These are phyloP conservation scores for Lophura nycthemera DNA, from an alignment of 2,113 vertebrate species.

Conservation along the genomic window DNA sequence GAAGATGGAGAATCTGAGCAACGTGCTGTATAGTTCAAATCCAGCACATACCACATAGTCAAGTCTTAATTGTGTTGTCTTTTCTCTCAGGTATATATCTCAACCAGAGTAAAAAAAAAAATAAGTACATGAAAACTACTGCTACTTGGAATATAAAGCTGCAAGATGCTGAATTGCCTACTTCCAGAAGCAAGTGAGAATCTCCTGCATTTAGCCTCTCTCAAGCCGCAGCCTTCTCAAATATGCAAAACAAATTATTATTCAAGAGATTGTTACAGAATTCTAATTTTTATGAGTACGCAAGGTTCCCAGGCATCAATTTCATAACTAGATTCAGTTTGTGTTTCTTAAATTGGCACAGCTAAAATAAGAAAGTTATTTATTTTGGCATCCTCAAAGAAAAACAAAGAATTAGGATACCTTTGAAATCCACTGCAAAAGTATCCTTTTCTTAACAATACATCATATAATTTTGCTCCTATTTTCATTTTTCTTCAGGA, in stretches of 20 bases:
- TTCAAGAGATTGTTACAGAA: neutral
- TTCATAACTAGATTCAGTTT: conserved; percentile 17
- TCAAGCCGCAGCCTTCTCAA: neutral
- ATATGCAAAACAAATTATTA: neutral
- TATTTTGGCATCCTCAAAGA: conserved; percentile 26
- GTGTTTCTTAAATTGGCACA: conserved; percentile 21
- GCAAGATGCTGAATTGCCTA: neutral
- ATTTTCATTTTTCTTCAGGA: neutral
- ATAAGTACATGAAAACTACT: neutral
- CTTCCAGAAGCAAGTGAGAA: neutral
- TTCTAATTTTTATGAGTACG: neutral
- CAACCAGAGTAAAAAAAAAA: neutral
- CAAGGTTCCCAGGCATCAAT: conserved; percentile 19
- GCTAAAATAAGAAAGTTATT: conserved; percentile 34
- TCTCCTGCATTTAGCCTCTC: neutral
- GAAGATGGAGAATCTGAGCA: neutral
- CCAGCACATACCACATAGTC: neutral
- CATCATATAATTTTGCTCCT: neutral
- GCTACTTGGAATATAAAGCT: neutral
- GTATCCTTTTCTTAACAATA: neutral
- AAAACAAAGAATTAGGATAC: neutral
- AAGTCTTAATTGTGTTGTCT: neutral
- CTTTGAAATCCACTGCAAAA: neutral
- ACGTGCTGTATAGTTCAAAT: neutral
- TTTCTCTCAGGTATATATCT: accelerated